Evolutionary conservation across 2,797 vertebrate species (phyloP).

Genomic region (Typhlichthys eigenmanni): DNA sequence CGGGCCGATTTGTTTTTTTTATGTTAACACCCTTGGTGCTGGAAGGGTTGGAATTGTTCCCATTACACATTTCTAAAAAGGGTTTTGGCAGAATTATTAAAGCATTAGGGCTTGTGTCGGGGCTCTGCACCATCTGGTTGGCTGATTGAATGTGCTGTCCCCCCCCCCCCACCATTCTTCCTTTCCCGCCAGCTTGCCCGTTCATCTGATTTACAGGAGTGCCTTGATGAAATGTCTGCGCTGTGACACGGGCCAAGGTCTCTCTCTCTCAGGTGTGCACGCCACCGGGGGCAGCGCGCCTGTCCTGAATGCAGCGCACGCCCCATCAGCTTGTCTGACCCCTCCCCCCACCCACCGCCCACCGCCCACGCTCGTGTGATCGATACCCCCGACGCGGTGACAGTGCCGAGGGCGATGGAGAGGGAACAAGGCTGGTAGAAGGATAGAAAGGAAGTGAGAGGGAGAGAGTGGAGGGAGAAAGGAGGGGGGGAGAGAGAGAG

Average conservation of each 20-base stretch:
- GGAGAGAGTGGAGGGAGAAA: too few relatives aligned
- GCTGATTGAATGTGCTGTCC: slow-evolving; percentile 51
- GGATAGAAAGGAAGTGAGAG: background rate
- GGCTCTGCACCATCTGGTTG: slow-evolving; percentile 50
- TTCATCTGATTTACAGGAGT: slow-evolving; percentile 52
- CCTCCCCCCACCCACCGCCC: too few relatives aligned
- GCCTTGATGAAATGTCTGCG: slow-evolving; percentile 58
- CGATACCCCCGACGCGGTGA: slow-evolving; percentile 14
- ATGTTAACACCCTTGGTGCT: slow-evolving; percentile 50
- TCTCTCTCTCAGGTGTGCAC: slow-evolving; percentile 23
- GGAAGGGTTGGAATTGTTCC: slow-evolving; percentile 41
- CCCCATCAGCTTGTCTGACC: slow-evolving; percentile 23
- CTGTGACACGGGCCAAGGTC: slow-evolving; percentile 27
- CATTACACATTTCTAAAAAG: slow-evolving; percentile 44
- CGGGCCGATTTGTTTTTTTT: slow-evolving; percentile 66
- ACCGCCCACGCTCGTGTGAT: slow-evolving; percentile 27
- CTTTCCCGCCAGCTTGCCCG: background rate
- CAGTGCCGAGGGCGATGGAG: background rate
- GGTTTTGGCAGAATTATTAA: slow-evolving; percentile 56
- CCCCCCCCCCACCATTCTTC: slow-evolving; percentile 4
- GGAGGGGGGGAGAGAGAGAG: slow-evolving; percentile 1
- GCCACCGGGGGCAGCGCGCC: slow-evolving; percentile 15
- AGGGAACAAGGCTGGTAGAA: background rate
- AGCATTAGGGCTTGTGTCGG: slow-evolving; percentile 39
- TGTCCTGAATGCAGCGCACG: slow-evolving; percentile 20